phyloP scores from a whole-genome alignment of 2,888 invertebrate genomes.

The Drosophila putrida region DNA sequence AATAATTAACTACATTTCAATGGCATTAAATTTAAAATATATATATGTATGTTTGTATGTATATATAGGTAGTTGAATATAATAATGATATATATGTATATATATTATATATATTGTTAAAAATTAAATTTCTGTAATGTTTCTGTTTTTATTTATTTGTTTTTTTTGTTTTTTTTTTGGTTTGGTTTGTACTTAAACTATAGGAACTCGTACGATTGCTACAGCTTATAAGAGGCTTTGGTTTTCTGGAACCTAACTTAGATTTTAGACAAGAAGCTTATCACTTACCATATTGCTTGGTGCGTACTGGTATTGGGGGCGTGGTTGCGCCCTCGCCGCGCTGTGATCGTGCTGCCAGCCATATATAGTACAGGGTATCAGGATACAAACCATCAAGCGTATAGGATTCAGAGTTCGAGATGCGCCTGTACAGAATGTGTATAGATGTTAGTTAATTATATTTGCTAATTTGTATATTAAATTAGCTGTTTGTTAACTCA shows the following conservation, averaged over 20 bases:
- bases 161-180: slow-evolving; percentile 1
- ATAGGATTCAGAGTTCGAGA: slow-evolving; percentile 93
- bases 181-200: slow-evolving; percentile 61
- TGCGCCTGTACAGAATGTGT: slow-evolving; percentile 86
- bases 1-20: slow-evolving; percentile 66
- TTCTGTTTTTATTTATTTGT: slow-evolving; percentile 7
- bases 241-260: slow-evolving; percentile 54
- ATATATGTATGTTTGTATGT: slow-evolving; percentile 38
- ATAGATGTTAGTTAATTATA: slow-evolving; percentile 8
- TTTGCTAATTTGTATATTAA: slow-evolving; percentile 15
- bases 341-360: slow-evolving; percentile 97
- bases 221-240: slow-evolving; percentile 55
- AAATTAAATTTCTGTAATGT: slow-evolving; percentile 39
- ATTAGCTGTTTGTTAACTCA: slow-evolving; percentile 82
- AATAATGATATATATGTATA: slow-evolving; percentile 23
- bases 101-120: slow-evolving; percentile 29
- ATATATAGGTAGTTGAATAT: slow-evolving; percentile 26
- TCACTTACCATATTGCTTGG: slow-evolving; percentile 98
- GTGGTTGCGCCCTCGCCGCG: slow-evolving; percentile 98
- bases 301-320: slow-evolving; percentile 96
- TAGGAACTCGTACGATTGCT: slow-evolving; percentile 66
- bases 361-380: slow-evolving; percentile 98
- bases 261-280: slow-evolving; percentile 11
- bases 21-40: slow-evolving; percentile 32
- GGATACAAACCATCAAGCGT: slow-evolving; percentile 96